Evolutionary conservation across 2,888 invertebrate species (phyloP).

Genomic region (Megamerina dolium): DNA sequence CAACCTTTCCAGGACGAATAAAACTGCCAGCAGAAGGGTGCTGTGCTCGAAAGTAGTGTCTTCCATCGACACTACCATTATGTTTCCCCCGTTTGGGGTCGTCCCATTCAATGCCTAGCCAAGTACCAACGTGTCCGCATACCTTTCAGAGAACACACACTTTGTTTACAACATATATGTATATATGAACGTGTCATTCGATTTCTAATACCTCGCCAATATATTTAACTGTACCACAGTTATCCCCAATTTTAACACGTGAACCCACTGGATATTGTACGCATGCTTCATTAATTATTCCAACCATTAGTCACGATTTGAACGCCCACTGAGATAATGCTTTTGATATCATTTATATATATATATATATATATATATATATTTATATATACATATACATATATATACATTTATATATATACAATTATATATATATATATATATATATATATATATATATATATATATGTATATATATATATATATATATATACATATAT

Average conservation of each 20-base stretch:
- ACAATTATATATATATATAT: too few species aligned
- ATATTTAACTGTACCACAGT: constrained; percentile 63
- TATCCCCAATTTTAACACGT: constrained; percentile 41
- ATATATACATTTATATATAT: too few species aligned
- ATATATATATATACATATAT: too few species aligned
- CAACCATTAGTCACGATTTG: constrained; percentile 41
- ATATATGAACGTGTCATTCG: not conserved
- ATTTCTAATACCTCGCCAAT: constrained; percentile 58
- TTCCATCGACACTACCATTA: constrained; percentile 76
- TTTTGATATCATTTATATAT: too few species aligned
- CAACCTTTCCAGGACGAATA: constrained; percentile 74
- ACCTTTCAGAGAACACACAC: constrained; percentile 42
- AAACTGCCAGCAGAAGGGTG: constrained; percentile 83
- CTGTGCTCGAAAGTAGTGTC: constrained; percentile 73
- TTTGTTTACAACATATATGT: not conserved
- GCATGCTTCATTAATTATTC: constrained; percentile 44
- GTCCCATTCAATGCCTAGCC: constrained; percentile 99
- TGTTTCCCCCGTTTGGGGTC: constrained; percentile 84
- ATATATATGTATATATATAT: too few species aligned
- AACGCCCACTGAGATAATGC: too few species aligned
- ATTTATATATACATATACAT: not conserved
- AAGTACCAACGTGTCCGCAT: constrained; percentile 63
- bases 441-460: too few species aligned
- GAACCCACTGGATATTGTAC: constrained; percentile 45
- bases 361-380: constrained; percentile 6